Conservation (phyloP, 2,888 invertebrate species). For the Papilio elwesi region DNA sequence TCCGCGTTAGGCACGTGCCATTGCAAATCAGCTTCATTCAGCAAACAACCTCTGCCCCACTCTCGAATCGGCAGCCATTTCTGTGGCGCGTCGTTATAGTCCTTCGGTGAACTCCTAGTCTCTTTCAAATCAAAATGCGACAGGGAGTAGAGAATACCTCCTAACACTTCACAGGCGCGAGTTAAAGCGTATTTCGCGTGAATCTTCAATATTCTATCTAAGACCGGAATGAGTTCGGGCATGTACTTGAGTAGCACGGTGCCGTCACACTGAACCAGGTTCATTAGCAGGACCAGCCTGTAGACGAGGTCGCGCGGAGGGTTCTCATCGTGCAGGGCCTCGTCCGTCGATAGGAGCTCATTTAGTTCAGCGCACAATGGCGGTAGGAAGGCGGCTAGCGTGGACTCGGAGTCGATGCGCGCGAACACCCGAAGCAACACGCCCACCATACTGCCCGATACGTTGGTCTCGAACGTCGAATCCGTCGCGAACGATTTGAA, state of each 20-base stretch:
- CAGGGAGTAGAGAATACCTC: slow-evolving; percentile 84
- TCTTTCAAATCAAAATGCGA: slow-evolving; percentile 86
- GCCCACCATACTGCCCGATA: slow-evolving; percentile 92
- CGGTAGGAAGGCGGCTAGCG: slow-evolving; percentile 89
- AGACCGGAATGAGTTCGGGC: slow-evolving; percentile 85
- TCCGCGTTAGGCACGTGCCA: slow-evolving; percentile 91
- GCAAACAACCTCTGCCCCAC: slow-evolving; percentile 90
- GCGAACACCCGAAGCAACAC: slow-evolving; percentile 88
- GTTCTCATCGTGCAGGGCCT: slow-evolving; percentile 89
- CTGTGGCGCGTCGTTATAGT: slow-evolving; percentile 86
- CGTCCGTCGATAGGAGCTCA: slow-evolving; percentile 85
- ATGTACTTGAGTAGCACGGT: slow-evolving; percentile 86
- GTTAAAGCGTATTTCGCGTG: slow-evolving; percentile 87
- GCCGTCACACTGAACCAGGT: slow-evolving; percentile 88
- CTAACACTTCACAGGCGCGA: slow-evolving; percentile 85
- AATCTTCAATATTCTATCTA: slow-evolving; percentile 88
- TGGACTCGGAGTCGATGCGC: slow-evolving; percentile 87
- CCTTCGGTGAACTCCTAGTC: slow-evolving; percentile 84
- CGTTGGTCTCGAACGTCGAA: slow-evolving; percentile 91
- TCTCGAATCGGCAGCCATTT: slow-evolving; percentile 90
- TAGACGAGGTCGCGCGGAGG: slow-evolving; percentile 91
- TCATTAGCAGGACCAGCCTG: slow-evolving; percentile 89
- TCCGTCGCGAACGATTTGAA: slow-evolving; percentile 89
- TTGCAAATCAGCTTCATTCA: slow-evolving; percentile 86
- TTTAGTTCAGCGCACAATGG: slow-evolving; percentile 87